These are phyloP conservation scores for Cataglyphis altisquamis DNA, from an alignment of 2,888 invertebrate genomes.

Conservation along the genomic window DNA sequence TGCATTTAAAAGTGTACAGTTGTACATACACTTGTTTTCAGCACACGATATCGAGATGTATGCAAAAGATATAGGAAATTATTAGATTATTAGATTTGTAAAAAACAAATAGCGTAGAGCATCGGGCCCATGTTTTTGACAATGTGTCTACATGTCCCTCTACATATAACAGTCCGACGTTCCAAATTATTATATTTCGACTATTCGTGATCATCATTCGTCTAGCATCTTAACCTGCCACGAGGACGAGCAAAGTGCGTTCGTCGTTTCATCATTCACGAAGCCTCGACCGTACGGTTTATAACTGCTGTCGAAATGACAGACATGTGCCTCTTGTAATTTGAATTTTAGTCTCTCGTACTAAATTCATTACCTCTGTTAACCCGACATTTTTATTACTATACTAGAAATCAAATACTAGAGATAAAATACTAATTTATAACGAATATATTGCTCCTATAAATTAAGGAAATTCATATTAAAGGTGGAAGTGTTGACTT, in stretches of 20 bases:
- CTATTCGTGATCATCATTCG: constrained; percentile 67
- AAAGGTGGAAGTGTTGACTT: background rate
- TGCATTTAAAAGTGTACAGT: background rate
- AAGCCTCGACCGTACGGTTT: constrained; percentile 10
- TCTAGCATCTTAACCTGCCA: constrained; percentile 56
- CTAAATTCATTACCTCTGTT: background rate
- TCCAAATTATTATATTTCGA: constrained; percentile 82
- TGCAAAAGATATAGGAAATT: background rate
- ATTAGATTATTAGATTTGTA: background rate
- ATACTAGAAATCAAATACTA: background rate
- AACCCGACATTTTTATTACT: background rate
- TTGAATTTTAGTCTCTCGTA: constrained; percentile 7
- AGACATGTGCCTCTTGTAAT: background rate
- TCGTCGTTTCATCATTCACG: constrained; percentile 72
- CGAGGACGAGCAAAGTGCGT: constrained; percentile 69
- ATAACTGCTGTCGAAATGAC: background rate
- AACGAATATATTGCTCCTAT: background rate
- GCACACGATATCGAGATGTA: background rate
- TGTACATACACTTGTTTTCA: background rate
- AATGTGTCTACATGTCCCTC: constrained; percentile 84
- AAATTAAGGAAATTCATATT: background rate
- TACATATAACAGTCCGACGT: constrained; percentile 82
- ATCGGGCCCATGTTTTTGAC: constrained; percentile 83
- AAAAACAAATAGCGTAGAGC: background rate
- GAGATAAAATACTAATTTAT: background rate